Percentiles rank a stretch among this genome's conserved stretches.
Conservation (phyloP, 64 coral and sea anemone species). For the Dendrophyllia cribrosa region DNA sequence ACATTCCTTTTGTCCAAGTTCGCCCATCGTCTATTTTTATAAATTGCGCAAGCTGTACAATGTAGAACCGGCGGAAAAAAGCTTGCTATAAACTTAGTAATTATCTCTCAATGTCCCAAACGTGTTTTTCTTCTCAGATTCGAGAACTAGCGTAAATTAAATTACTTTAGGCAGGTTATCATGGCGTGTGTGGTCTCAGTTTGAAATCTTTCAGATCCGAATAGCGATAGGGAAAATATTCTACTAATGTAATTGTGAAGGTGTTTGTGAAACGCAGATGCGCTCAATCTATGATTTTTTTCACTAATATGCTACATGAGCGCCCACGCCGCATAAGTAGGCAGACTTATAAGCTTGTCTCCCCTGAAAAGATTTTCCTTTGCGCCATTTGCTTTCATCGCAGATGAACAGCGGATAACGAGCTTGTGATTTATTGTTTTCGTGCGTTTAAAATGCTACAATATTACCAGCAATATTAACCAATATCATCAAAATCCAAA, state of each 20-base stretch:
- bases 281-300: neutral
- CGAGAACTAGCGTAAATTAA: constrained; percentile 5
- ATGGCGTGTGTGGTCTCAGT: constrained; percentile 62
- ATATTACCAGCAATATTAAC: constrained; percentile 3
- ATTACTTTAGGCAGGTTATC: neutral
- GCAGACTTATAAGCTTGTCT: neutral
- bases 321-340: too few species aligned
- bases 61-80: neutral
- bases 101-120: too few species aligned
- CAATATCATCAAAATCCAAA: neutral
- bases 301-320: too few species aligned
- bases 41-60: neutral
- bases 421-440: constrained; percentile 14
- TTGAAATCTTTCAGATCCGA: constrained; percentile 52
- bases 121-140: neutral
- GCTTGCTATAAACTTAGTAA: neutral
- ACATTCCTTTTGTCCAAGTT: neutral
- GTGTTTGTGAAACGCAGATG: constrained; percentile 40
- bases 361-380: neutral
- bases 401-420: constrained; percentile 17
- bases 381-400: constrained; percentile 27
- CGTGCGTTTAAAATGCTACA: neutral
- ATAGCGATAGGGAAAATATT: constrained; percentile 33
- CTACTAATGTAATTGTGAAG: constrained; percentile 29
- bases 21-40: neutral